A percentile compares a stretch with the other conserved stretches of the same genome.
Evolutionary conservation across 2,888 invertebrate species (phyloP).

Genomic region (Drosophila paranaensis): DNA sequence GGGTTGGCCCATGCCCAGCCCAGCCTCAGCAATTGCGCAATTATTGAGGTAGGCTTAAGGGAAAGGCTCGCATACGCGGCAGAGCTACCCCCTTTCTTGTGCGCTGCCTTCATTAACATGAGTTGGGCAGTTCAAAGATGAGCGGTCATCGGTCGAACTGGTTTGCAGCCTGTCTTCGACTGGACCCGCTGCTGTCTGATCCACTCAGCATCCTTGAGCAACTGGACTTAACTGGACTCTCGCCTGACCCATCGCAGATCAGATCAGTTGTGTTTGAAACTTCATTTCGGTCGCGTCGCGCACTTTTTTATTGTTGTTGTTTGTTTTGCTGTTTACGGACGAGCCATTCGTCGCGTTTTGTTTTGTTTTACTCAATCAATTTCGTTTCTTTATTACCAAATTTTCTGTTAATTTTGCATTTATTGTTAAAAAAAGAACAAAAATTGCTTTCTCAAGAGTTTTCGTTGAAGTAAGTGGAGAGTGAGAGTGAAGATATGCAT

Average conservation of each 20-base stretch:
- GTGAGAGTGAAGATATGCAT: neutral
- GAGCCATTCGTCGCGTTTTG: slow-evolving; percentile 44
- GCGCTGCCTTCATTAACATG: slow-evolving; percentile 53
- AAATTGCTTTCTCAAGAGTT: slow-evolving; percentile 11
- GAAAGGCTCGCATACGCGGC: slow-evolving; percentile 15
- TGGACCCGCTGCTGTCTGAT: slow-evolving; percentile 42
- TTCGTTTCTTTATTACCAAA: slow-evolving; percentile 48
- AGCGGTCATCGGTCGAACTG: slow-evolving; percentile 61
- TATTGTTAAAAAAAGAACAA: slow-evolving; percentile 27
- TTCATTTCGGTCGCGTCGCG: slow-evolving; percentile 78
- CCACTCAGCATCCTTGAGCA: slow-evolving; percentile 30
- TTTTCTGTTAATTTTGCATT: slow-evolving; percentile 22
- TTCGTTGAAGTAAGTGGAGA: slow-evolving; percentile 38
- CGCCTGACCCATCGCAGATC: slow-evolving; percentile 52
- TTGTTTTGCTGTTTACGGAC: slow-evolving; percentile 42
- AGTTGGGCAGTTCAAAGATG: slow-evolving; percentile 72
- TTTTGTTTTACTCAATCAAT: slow-evolving; percentile 46
- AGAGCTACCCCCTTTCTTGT: slow-evolving; percentile 41
- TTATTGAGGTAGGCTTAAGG: slow-evolving; percentile 77
- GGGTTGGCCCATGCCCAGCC: slow-evolving; percentile 53
- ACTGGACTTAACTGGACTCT: slow-evolving; percentile 16
- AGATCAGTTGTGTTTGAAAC: slow-evolving; percentile 81
- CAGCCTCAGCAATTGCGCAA: slow-evolving; percentile 57
- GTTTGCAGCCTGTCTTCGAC: slow-evolving; percentile 74
- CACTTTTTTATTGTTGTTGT: slow-evolving; percentile 58